These are phyloP conservation scores for Hofmannophila pseudospretella DNA, from an alignment of 2,888 invertebrate species.

Conservation along the genomic window DNA sequence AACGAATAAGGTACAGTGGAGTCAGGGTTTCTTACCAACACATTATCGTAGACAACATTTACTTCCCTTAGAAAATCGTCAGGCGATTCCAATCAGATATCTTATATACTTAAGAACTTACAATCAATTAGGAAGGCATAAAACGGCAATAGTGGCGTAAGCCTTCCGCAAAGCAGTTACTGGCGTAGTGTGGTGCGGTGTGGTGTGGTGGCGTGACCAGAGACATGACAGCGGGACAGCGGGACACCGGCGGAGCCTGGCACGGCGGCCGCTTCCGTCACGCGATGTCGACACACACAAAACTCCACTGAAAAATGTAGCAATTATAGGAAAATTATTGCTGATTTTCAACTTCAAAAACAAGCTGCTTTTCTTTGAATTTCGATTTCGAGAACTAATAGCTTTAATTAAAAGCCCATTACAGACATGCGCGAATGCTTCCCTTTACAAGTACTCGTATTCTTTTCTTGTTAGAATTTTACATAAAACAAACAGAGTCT, in stretches of 20 bases:
- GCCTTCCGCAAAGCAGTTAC: constrained; percentile 1
- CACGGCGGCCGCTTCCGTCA: constrained; percentile 49
- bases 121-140: constrained; percentile 12
- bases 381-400: background rate
- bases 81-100: constrained; percentile 5
- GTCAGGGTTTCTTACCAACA: no score
- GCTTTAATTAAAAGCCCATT: no score
- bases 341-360: constrained; percentile 14
- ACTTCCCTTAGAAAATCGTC: background rate
- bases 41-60: no score
- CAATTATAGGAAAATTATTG: constrained; percentile 33
- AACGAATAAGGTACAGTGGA: no score
- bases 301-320: constrained; percentile 41
- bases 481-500: no score
- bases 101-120: no score
- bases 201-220: constrained; percentile 53
- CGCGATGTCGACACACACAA: constrained; percentile 50
- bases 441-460: no score
- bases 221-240: constrained; percentile 57
- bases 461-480: no score
- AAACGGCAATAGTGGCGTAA: constrained; percentile 6
- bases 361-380: background rate
- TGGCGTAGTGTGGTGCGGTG: constrained; percentile 13
- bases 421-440: no score
- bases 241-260: constrained; percentile 47